These are phyloP conservation scores for Chrysodeixis includens DNA, from an alignment of 2,888 invertebrate species.

Conservation along the genomic window DNA sequence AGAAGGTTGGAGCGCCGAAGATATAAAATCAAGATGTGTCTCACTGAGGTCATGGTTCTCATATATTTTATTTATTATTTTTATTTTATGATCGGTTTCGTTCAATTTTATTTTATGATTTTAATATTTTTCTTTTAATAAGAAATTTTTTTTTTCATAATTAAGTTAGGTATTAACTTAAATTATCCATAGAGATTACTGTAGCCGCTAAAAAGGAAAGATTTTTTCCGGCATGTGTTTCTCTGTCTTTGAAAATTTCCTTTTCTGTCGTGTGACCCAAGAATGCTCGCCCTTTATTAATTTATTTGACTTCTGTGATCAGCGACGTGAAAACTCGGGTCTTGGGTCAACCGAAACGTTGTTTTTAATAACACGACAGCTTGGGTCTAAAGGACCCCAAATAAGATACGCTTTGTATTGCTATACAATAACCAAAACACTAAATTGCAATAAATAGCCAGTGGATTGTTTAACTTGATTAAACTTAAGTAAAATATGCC, in stretches of 20 bases:
- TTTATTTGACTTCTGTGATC: constrained; percentile 50
- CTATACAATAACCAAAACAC: constrained; percentile 41
- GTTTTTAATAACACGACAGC: constrained; percentile 26
- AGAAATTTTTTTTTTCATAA: background rate
- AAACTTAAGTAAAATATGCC: constrained; percentile 77
- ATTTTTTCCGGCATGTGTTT: background rate
- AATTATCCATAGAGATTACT: too few species aligned
- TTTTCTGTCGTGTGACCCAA: constrained; percentile 20
- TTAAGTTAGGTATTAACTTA: too few species aligned
- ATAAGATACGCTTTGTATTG: constrained; percentile 31
- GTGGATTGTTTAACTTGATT: constrained; percentile 78
- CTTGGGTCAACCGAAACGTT: constrained; percentile 31
- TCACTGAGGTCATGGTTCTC: constrained; percentile 24
- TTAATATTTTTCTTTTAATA: background rate
- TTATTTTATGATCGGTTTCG: too few species aligned
- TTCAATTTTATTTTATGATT: too few species aligned
- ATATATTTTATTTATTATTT: constrained; percentile 27
- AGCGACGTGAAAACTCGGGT: constrained; percentile 42
- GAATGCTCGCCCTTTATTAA: constrained; percentile 35
- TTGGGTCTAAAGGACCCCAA: constrained; percentile 5
- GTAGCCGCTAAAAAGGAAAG: too few species aligned
- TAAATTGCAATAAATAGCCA: constrained; percentile 75
- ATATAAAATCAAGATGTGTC: constrained; percentile 19
- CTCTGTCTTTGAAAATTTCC: constrained; percentile 21
- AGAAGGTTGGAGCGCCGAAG: constrained; percentile 20